Evolutionary conservation across 2,797 vertebrate species (phyloP), one percentile per base, ranked within the genome.

Genomic region (Anguilla megastoma): DNA sequence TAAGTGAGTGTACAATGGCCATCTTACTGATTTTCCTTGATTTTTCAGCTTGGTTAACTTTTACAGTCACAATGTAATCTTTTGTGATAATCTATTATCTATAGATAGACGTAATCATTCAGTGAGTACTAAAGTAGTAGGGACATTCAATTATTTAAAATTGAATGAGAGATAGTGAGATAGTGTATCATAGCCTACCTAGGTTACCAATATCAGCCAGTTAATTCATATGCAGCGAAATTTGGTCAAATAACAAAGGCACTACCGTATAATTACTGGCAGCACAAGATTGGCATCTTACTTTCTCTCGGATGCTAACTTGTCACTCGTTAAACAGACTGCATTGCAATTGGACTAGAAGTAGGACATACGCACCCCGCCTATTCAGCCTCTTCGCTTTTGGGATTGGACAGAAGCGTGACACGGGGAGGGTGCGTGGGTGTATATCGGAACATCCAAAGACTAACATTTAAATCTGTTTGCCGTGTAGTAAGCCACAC

Each of bases 281-380:
- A 45, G 8, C 21, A 82, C 45, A 21, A 33, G 79, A n/a, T 48
- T 82, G 45, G 79, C 76, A n/a, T 82, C 45, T 87, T 87, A 87
- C 71, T 82, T 82, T n/a, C 16, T 45, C 36, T 24, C 4, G 7
- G 16, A 82, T 21, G 45, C 24, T 45, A 41, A 79, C 36, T 48
- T 82, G 79, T n/a, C 79, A 82, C 79, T 50, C 41, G 24, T 82
- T 50, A 33, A 86, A 48, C 85, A 88, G 88, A 88, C 86, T 89
- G 90, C 90, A 91, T 89, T 87, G 90, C 89, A 90, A 92, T 92
- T 91, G 88, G 91, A 88, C 86, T 58, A 89, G 89, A 93, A 91
- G 90, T 93, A 93, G 93, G 92, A 85, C 92, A 93, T 58, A 27
- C 8, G 71, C n/a, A 86, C 89, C 60, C 91, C 91, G 87, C 93